Evolutionary conservation across 2,113 vertebrate genomes (phyloP), one percentile per base, ranked within the genome.

Genomic region (Megalops atlanticus): DNA sequence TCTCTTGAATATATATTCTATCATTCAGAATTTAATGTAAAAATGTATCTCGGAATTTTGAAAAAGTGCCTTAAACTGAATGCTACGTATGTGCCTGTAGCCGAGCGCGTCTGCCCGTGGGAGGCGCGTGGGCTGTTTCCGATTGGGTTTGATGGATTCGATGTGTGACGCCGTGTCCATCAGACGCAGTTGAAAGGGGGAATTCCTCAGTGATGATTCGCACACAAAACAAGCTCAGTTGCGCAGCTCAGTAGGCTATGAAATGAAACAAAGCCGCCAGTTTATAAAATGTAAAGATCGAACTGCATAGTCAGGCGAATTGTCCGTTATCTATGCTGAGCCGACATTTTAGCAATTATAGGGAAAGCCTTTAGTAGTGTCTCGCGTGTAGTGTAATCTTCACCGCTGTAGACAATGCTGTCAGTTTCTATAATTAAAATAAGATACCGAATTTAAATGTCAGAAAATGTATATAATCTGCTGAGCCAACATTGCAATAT

Each of bases 161-260:
- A 24, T 52, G 68, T 58, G 83, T 87, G 86, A 87, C 86, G 86
- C 79, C n/a, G 33, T 74, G 8, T 80, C 78, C 68, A 43, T n/a
- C 86, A 81, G 70, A 39, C 40, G 54, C 69, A 15, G 69, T 38
- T 71, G 45, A 80, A 64, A 75, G 74, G 83, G 85, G 86, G 84
- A 64, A 84, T 87, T 87, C 84, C 86, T 79, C 78, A 27, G 75
- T 75, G 49, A 39, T 71, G 76, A 80, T 45, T 40, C 52, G 43
- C 79, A 58, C 40, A 54, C 21, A 78, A 21, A 16, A 15, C 54
- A 41, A 35, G 79, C 69, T 69, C 45, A 36, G 78, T 41, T 45
- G 36, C n/a, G 38, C 24, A 18, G 24, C 35, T 73, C 71, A 33
- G 36, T 38, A 8, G 43, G 58, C n/a, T 64, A 77, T 71, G 33